These are phyloP conservation scores for Asarcornis scutulata DNA, from an alignment of 2,113 vertebrate species.

Conservation along the genomic window DNA sequence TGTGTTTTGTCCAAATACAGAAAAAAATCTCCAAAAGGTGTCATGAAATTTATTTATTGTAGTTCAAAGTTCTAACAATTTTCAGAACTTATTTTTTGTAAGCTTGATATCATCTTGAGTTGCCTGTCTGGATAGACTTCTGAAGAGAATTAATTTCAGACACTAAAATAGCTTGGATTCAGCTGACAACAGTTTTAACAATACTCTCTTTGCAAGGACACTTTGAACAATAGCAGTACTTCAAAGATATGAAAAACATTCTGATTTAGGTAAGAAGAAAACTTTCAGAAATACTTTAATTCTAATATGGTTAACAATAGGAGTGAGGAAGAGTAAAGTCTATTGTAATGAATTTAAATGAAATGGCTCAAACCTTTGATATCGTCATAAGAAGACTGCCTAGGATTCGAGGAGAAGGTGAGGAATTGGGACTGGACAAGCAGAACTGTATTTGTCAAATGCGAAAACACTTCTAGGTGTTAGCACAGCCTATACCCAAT, in stretches of 20 bases:
- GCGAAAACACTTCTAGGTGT: background rate
- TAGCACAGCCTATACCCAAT: too few relatives aligned
- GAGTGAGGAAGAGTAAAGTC: background rate
- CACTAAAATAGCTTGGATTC: background rate
- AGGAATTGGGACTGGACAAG: background rate
- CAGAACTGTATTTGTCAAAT: background rate
- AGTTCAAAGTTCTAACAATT: background rate
- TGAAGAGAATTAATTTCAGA: background rate
- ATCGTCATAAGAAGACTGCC: background rate
- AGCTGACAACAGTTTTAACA: background rate
- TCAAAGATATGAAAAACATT: background rate
- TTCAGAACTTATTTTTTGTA: background rate
- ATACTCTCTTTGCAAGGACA: background rate
- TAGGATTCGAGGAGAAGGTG: background rate
- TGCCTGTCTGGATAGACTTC: background rate
- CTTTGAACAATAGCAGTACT: background rate
- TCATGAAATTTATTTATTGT: background rate
- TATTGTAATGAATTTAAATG: background rate
- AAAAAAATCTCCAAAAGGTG: background rate
- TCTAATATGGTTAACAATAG: accelerated
- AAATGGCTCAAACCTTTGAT: background rate
- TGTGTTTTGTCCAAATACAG: background rate
- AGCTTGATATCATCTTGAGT: background rate
- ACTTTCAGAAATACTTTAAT: background rate
- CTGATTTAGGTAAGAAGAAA: background rate